phyloP scores from a whole-genome alignment of 2,888 invertebrate genomes.

The Chrysolina haemoptera region DNA sequence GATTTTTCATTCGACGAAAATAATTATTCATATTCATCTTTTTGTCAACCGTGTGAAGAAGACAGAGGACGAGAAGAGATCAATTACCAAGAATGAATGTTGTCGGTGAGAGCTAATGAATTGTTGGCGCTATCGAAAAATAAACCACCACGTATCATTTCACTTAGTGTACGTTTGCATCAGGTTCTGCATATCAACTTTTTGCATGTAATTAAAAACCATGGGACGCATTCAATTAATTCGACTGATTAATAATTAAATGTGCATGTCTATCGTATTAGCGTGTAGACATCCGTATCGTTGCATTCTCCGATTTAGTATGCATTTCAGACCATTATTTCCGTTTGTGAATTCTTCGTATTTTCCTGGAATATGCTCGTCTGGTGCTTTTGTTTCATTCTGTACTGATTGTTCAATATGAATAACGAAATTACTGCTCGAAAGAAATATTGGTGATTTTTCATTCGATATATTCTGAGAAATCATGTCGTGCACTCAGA shows the following conservation, averaged over 20 bases:
- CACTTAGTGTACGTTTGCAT: slow-evolving; percentile 2
- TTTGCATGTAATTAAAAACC: slow-evolving; percentile 28
- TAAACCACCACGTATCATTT: slow-evolving; percentile 15
- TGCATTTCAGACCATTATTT: not conserved
- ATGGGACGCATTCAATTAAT: slow-evolving; percentile 28
- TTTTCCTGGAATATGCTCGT: not conserved
- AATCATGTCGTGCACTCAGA: too few species aligned
- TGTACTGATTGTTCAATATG: not conserved
- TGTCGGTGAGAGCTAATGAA: not conserved
- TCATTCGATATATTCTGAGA: not conserved
- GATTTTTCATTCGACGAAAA: too few species aligned
- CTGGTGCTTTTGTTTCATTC: not conserved
- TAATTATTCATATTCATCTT: too few species aligned
- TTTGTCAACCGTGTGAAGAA: too few species aligned
- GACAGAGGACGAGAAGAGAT: not conserved
- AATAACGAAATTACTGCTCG: too few species aligned
- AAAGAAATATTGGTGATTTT: not conserved
- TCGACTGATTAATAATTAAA: slow-evolving; percentile 24
- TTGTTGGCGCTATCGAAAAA: slow-evolving; percentile 6
- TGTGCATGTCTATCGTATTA: slow-evolving; percentile 25
- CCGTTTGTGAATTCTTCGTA: not conserved
- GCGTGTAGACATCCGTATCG: slow-evolving; percentile 9
- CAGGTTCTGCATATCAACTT: slow-evolving; percentile 22
- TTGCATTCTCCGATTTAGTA: slow-evolving; percentile 10
- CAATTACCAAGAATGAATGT: slow-evolving; percentile 2